Conservation (phyloP, 2,113 vertebrate genomes). For the Riparia riparia region DNA sequence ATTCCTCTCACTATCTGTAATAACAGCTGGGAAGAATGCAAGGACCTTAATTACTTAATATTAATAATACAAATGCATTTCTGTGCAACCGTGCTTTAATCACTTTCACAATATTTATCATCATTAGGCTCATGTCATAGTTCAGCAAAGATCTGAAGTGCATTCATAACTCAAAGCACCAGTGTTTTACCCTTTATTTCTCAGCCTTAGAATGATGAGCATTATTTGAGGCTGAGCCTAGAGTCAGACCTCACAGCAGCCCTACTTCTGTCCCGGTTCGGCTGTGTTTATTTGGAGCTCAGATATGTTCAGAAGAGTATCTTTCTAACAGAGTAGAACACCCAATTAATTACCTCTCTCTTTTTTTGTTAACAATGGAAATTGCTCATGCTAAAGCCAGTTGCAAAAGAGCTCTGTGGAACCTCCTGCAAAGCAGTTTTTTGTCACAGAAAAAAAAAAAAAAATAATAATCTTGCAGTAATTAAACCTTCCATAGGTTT, state of each 20-base stretch:
- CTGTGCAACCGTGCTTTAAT: not conserved
- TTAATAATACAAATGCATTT: not conserved
- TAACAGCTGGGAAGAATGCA: not conserved
- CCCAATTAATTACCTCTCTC: not conserved
- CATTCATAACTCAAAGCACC: conserved; percentile 1
- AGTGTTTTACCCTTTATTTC: not conserved
- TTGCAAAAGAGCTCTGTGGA: not conserved
- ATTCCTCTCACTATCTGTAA: not conserved
- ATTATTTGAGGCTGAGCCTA: not conserved
- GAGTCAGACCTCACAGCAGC: not conserved
- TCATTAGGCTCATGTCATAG: not conserved
- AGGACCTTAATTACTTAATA: not conserved
- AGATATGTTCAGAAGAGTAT: not conserved
- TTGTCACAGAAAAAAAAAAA: not conserved
- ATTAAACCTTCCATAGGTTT: not conserved
- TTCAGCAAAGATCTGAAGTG: conserved; percentile 1
- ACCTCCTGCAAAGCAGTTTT: not conserved
- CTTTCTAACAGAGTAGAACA: not conserved
- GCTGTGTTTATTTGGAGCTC: not conserved
- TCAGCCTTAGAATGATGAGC: not conserved
- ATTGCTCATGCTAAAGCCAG: not conserved
- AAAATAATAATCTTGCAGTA: not conserved
- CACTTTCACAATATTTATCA: conserved; percentile 38
- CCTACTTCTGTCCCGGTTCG: not conserved
- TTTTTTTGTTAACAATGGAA: not conserved